phyloP scores from a whole-genome alignment of 2,888 invertebrate species.

The Mimachlamys varia region DNA sequence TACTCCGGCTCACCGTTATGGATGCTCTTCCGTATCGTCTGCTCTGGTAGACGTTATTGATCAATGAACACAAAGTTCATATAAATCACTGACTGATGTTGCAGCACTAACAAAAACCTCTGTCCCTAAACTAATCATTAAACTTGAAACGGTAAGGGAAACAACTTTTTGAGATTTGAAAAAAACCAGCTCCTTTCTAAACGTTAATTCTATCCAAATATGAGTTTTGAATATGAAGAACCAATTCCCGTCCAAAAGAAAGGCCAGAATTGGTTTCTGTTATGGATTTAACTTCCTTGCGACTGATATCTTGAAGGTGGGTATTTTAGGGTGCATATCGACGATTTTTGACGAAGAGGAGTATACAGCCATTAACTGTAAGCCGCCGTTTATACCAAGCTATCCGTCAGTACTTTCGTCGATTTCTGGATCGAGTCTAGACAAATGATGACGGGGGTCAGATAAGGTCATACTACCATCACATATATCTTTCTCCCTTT shows the following conservation, averaged over 20 bases:
- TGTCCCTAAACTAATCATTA: not conserved
- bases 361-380: not conserved
- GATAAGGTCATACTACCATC: not conserved
- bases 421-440: not conserved
- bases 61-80: not conserved
- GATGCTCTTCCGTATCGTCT: not conserved
- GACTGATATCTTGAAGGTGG: not conserved
- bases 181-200: too few relatives aligned
- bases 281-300: too few relatives aligned
- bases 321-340: not conserved
- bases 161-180: not conserved
- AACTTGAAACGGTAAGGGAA: not conserved
- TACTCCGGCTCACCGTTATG: not conserved
- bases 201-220: too few relatives aligned
- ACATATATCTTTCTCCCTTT: not conserved
- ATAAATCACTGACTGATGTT: not conserved
- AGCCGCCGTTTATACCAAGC: not conserved
- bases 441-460: not conserved
- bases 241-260: too few relatives aligned
- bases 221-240: too few relatives aligned
- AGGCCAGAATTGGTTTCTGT: too few relatives aligned
- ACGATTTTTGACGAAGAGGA: not conserved
- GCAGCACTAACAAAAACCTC: not conserved
- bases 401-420: not conserved
- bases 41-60: not conserved